A percentile compares a stretch with the other conserved stretches of the same genome.
Evolutionary conservation across 2,113 vertebrate genomes (phyloP).

Genomic region (Nesogale talazaci): DNA sequence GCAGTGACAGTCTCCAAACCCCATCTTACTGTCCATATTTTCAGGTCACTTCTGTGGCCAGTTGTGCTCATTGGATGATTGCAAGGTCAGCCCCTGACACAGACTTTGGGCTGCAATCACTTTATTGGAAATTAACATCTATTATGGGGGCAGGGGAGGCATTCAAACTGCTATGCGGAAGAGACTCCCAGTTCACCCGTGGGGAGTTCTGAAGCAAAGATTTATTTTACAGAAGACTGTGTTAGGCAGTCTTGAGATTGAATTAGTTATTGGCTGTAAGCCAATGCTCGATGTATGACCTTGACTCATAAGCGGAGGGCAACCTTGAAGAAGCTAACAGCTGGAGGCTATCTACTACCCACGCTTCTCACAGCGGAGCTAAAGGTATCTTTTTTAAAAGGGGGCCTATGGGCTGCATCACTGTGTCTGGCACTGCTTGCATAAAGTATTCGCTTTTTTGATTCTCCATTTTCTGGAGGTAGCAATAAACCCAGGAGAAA

Average conservation of each 20-base stretch:
- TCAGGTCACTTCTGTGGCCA: background rate
- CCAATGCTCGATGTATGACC: background rate
- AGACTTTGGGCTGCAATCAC: background rate
- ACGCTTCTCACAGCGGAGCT: background rate
- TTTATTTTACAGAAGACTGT: conserved; percentile 21
- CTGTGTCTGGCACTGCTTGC: background rate
- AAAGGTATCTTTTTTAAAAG: background rate
- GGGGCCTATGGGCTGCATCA: background rate
- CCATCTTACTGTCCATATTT: background rate
- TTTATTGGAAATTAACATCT: background rate
- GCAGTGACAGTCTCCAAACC: background rate
- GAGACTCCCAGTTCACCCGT: background rate
- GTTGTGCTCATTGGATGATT: background rate
- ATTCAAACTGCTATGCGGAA: background rate
- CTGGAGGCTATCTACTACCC: background rate
- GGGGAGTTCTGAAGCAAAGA: background rate
- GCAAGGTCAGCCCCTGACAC: background rate
- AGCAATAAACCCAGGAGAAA: background rate
- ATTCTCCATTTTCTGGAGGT: conserved; percentile 36
- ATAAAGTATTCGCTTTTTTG: background rate
- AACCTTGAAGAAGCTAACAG: background rate
- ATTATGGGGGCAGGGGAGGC: conserved; percentile 18
- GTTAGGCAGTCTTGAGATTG: background rate
- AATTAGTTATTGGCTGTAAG: background rate
- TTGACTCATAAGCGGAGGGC: conserved; percentile 10